Evolutionary conservation across 2,797 vertebrate genomes (phyloP).

Genomic region (Salmo trutta): DNA sequence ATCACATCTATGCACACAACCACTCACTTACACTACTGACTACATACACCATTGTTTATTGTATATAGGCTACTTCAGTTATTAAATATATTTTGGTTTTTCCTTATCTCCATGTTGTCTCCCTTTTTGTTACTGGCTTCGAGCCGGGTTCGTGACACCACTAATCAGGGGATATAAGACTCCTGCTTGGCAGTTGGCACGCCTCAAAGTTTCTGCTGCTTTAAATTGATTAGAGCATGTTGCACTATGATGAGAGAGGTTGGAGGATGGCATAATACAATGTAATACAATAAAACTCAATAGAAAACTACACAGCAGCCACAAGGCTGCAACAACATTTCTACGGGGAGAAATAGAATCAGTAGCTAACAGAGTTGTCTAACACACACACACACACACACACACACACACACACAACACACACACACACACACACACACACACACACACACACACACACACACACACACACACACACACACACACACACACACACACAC

Average conservation of each 20-base stretch:
- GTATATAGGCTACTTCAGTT: no score
- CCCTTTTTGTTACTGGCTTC: no score
- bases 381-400: not conserved
- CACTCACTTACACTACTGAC: no score
- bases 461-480: not conserved
- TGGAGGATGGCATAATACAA: slow-evolving; percentile 24
- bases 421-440: not conserved
- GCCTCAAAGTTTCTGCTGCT: slow-evolving; percentile 32
- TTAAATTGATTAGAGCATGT: slow-evolving; percentile 39
- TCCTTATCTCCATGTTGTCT: no score
- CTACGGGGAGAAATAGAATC: slow-evolving; percentile 34
- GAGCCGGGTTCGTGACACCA: no score
- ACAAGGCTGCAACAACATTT: not conserved
- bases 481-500: not conserved
- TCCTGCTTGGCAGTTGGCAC: slow-evolving; percentile 23
- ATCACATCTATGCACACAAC: no score
- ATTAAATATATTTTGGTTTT: no score
- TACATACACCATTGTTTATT: no score
- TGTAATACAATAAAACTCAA: slow-evolving; percentile 18
- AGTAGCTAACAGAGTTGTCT: not conserved
- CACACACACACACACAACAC: not conserved
- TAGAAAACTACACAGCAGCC: slow-evolving; percentile 22
- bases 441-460: not conserved
- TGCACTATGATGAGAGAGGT: slow-evolving; percentile 13
- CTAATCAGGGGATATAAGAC: slow-evolving; percentile 23